Conservation (phyloP, 2,113 vertebrate genomes). For the Stigmatopora nigra region DNA sequence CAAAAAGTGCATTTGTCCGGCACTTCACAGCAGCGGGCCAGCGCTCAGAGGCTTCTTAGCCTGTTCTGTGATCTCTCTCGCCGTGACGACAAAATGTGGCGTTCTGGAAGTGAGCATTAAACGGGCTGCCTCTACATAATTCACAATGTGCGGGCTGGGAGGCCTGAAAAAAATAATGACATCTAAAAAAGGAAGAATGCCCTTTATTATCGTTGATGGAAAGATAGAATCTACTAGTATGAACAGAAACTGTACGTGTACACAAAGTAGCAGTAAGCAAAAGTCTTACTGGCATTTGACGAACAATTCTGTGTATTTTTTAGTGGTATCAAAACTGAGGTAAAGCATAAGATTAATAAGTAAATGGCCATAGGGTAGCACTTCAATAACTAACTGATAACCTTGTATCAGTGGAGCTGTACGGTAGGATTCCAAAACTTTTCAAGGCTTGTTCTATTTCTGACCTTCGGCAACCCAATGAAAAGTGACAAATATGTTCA, state of each 20-base stretch:
- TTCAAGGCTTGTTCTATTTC: too few species aligned
- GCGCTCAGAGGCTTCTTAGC: slow-evolving; percentile 8
- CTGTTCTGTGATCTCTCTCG: slow-evolving; percentile 4
- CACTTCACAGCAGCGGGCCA: slow-evolving; percentile 27
- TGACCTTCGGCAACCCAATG: too few species aligned
- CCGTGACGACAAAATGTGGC: slow-evolving; percentile 20
- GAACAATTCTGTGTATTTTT: background rate
- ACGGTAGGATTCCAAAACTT: background rate
- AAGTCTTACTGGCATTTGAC: background rate
- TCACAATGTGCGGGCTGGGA: slow-evolving; percentile 15
- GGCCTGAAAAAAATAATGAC: slow-evolving; percentile 36
- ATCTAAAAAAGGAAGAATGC: slow-evolving; percentile 31
- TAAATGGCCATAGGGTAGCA: too few species aligned
- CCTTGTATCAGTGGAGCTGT: background rate
- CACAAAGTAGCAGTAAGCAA: too few species aligned
- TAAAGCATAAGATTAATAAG: too few species aligned
- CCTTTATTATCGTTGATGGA: slow-evolving; percentile 46
- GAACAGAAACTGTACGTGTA: background rate
- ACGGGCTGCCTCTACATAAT: slow-evolving; percentile 7
- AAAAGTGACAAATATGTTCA: too few species aligned
- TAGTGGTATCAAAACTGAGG: background rate
- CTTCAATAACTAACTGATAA: too few species aligned
- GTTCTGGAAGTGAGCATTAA: slow-evolving; percentile 5
- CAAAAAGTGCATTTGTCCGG: slow-evolving; percentile 51
- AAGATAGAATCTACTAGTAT: slow-evolving; percentile 22